Base-by-base conservation (phyloP, 2,113 vertebrate species). In the Charina bottae region DNA sequence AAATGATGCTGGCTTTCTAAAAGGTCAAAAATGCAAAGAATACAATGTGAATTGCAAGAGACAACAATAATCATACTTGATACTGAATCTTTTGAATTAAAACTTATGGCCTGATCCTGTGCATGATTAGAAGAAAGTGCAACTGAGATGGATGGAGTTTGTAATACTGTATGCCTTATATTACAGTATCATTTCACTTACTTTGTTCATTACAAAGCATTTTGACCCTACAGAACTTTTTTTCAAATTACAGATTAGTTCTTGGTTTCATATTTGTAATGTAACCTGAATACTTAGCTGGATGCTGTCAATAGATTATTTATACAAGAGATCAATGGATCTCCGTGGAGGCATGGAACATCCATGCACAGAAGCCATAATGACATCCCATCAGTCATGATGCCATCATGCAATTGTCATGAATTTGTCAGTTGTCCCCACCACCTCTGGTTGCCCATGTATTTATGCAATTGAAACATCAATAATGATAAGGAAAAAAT, bases 1-100 rank as follows among this genome's bases (percentile, higher is more conserved):
- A 95, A 95, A 96, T 93, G 95, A 94, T 93, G 93, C 91, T 95
- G 90, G 87, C 90, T 94, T 93, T 92, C 94, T 88, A 93, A 96
- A 96, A 95, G 91, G 94, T 78, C 56, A 96, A 93, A 92, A 88
- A 93, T 94, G 94, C 89, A 93, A 94, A 97, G 55, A 56, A 91
- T 90, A 94, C 64, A 95, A 95, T 89, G 87, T 49, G 58, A 96
- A 94, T 91, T 94, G 93, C 86, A 93, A 94, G 92, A 85, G 93
- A 87, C 90, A 93, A 92, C 92, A 90, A 88, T 19, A n/a, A 90
- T 92, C 93, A 89, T 93, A 92, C 92, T 93, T 94, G 53, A 92
- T 86, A 84, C 89, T 88, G 93, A 83, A 88, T 58, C 42, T 23
- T 6, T 90, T 85, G 89, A 90, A 95, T 83, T 94, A 93, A 55